Evolutionary conservation across 2,113 vertebrate species (phyloP).

Genomic region (Sardina pilchardus): DNA sequence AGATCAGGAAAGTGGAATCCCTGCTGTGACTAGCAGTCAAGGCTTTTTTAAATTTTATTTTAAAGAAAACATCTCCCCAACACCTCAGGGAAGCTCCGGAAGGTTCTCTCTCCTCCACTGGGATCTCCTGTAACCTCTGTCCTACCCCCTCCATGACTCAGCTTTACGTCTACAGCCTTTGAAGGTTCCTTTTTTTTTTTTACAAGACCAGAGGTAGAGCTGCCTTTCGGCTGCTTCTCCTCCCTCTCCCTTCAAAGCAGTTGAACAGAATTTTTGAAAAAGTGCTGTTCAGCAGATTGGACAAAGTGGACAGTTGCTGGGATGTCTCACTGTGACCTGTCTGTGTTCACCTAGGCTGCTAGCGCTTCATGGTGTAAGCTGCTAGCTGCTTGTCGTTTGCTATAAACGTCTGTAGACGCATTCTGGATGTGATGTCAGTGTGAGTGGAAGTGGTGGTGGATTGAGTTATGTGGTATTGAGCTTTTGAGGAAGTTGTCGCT

Average conservation of each 20-base stretch:
- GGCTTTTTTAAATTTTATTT: background rate
- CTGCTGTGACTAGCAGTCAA: background rate
- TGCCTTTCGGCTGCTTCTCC: background rate
- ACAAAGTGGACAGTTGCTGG: background rate
- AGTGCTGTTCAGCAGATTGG: background rate
- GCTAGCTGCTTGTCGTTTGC: background rate
- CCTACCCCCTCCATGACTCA: background rate
- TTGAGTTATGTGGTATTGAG: background rate
- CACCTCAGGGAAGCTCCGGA: conserved; percentile 12
- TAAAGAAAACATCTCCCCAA: background rate
- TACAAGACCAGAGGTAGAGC: background rate
- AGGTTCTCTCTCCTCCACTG: background rate
- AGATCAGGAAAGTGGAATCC: background rate
- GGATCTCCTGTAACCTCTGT: background rate
- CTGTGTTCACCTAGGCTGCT: background rate
- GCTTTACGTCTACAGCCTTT: background rate
- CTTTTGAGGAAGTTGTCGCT: background rate
- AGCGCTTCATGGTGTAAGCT: background rate
- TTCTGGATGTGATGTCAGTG: background rate
- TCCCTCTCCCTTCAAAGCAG: background rate
- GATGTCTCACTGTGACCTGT: background rate
- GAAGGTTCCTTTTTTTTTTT: background rate
- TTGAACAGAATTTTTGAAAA: background rate
- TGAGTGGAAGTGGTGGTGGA: background rate
- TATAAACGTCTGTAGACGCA: background rate